These are phyloP conservation scores for Ploceus nigricollis DNA, from an alignment of 2,113 vertebrate species.

Conservation along the genomic window DNA sequence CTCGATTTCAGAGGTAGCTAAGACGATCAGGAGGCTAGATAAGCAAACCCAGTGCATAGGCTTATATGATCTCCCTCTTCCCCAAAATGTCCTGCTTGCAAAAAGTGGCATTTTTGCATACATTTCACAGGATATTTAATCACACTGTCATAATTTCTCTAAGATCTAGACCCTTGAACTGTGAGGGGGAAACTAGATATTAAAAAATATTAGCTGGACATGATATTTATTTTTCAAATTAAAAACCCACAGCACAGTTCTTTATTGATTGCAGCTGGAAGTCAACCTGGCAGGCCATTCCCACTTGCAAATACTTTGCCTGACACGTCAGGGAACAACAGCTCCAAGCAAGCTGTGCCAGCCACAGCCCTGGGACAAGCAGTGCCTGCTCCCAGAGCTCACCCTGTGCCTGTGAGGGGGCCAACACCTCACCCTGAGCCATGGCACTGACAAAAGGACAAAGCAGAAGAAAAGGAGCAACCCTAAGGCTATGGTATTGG, in stretches of 20 bases:
- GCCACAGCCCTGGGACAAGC: background rate
- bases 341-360: background rate
- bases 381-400: background rate
- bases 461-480: background rate
- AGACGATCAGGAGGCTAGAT: background rate
- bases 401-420: rapidly evolving
- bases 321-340: background rate
- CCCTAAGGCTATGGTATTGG: background rate
- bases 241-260: rapidly evolving
- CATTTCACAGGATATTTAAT: background rate
- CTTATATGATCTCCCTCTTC: background rate
- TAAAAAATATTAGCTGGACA: background rate
- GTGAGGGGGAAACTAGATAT: background rate
- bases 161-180: background rate
- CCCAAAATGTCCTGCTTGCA: background rate
- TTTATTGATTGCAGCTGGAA: background rate
- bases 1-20: background rate
- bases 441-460: rapidly evolving
- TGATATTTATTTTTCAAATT: background rate
- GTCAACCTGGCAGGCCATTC: background rate
- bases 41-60: background rate
- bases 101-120: background rate
- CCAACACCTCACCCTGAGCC: rapidly evolving
- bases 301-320: background rate
- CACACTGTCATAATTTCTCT: rapidly evolving